phyloP scores from a whole-genome alignment of 2,113 vertebrate species.

The Psammodynastes pulverulentus region DNA sequence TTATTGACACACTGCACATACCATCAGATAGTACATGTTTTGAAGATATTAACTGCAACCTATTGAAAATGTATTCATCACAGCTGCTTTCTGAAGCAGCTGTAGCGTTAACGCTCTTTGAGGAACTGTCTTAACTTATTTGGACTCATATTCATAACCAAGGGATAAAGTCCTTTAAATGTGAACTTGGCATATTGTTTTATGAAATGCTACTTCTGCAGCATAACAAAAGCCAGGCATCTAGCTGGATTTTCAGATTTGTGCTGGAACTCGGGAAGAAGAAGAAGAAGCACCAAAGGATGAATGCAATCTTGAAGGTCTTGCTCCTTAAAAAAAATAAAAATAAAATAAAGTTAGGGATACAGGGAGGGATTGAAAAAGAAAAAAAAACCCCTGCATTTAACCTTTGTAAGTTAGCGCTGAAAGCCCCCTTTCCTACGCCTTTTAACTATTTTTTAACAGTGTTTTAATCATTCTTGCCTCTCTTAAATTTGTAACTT shows the following conservation, averaged over 20 bases:
- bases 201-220: background rate
- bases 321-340: slow-evolving; percentile 19
- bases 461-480: background rate
- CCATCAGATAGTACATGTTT: background rate
- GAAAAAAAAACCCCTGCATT: background rate
- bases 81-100: background rate
- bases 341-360: background rate
- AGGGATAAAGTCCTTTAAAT: background rate
- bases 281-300: slow-evolving; percentile 4
- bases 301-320: background rate
- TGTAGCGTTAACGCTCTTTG: background rate
- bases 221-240: background rate
- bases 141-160: background rate
- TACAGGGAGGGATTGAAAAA: background rate
- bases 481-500: background rate
- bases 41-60: background rate
- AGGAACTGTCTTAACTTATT: background rate
- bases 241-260: slow-evolving; percentile 20
- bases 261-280: slow-evolving; percentile 12
- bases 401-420: background rate
- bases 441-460: background rate
- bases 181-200: background rate
- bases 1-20: background rate
- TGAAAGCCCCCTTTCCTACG: background rate
- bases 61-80: background rate